Percentiles rank a stretch among this genome's conserved stretches.
Conservation (phyloP, 2,113 vertebrate species). For the Ariopsis seemanni region DNA sequence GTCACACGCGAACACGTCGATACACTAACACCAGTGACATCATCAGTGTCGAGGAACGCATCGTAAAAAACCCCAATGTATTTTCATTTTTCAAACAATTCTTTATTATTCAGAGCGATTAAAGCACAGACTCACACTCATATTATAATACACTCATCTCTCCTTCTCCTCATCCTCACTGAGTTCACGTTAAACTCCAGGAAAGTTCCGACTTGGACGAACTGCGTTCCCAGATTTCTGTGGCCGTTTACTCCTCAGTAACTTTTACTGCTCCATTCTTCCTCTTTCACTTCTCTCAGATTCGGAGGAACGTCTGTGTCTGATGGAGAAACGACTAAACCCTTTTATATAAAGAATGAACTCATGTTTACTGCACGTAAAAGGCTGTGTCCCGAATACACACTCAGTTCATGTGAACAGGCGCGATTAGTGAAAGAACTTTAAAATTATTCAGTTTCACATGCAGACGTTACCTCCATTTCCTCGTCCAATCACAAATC, state of each 20-base stretch:
- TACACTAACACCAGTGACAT: no score
- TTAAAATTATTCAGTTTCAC: no score
- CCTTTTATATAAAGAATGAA: background rate
- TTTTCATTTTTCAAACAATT: no score
- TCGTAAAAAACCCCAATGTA: no score
- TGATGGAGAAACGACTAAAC: background rate
- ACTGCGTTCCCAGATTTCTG: background rate
- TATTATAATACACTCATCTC: background rate
- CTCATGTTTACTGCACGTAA: background rate
- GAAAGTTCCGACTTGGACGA: background rate
- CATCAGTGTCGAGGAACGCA: no score
- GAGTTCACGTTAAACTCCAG: background rate
- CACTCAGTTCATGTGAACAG: background rate
- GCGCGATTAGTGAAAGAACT: background rate
- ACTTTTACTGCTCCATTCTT: background rate
- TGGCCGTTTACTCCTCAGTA: background rate
- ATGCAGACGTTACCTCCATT: no score
- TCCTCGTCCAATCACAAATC: no score
- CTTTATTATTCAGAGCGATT: no score
- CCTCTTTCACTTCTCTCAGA: background rate
- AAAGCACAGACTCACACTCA: no score
- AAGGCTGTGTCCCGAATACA: background rate
- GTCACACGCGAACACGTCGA: no score
- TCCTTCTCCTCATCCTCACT: background rate
- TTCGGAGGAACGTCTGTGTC: background rate